These are phyloP conservation scores for Andrena chrysosceles DNA, from an alignment of 2,888 invertebrate genomes.

Conservation along the genomic window DNA sequence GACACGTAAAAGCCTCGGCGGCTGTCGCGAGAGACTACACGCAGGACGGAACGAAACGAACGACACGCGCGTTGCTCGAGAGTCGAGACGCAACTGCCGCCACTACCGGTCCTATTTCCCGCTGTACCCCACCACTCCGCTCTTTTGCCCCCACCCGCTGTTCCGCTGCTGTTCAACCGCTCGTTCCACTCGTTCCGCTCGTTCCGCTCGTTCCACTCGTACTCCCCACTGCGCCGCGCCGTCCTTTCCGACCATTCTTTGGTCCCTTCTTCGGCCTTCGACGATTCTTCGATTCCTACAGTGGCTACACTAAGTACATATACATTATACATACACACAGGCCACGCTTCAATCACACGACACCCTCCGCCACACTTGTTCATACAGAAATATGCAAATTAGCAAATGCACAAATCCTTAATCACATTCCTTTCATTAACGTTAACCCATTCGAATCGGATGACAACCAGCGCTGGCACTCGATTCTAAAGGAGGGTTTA, in stretches of 20 bases:
- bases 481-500: too few species aligned
- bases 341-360: conserved; percentile 47
- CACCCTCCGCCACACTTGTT: conserved; percentile 41
- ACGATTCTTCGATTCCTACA: conserved; percentile 54
- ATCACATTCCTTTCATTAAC: conserved; percentile 28
- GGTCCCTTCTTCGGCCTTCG: conserved; percentile 64
- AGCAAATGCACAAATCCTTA: background rate
- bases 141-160: conserved; percentile 26
- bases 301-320: too few species aligned
- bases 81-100: conserved; percentile 79
- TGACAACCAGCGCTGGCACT: too few species aligned
- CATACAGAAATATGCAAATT: background rate
- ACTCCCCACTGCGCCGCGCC: conserved; percentile 42
- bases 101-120: conserved; percentile 45
- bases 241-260: conserved; percentile 54
- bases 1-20: conserved; percentile 54
- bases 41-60: conserved; percentile 68
- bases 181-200: too few species aligned
- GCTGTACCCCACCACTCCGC: conserved; percentile 45
- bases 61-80: conserved; percentile 76
- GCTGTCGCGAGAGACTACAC: conserved; percentile 46
- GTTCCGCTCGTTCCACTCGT: too few species aligned
- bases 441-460: conserved; percentile 2
- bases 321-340: too few species aligned
- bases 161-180: conserved; percentile 26